phyloP scores from a whole-genome alignment of 2,888 invertebrate species.

The Nesidiocoris tenuis region DNA sequence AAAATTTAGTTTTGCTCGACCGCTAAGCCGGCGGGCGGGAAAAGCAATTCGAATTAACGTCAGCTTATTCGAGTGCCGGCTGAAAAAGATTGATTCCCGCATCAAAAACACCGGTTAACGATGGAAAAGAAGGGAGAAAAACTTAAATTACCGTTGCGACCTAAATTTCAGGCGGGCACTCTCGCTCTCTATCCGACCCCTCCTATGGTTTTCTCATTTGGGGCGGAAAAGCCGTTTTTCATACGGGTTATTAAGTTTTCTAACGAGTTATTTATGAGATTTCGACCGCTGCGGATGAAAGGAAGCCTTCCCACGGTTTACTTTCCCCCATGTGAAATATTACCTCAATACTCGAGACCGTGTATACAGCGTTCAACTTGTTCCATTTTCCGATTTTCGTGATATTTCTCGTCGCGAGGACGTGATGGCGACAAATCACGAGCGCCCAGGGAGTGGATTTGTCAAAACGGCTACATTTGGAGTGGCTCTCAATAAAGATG shows the following conservation, averaged over 20 bases:
- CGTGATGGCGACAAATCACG: neutral
- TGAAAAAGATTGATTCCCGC: neutral
- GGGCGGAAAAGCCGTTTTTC: slow-evolving; percentile 28
- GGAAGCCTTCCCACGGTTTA: slow-evolving; percentile 3
- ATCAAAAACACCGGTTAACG: neutral
- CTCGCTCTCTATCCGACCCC: neutral
- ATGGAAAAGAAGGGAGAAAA: neutral
- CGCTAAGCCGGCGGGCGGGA: neutral
- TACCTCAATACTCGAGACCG: neutral
- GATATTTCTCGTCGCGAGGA: neutral
- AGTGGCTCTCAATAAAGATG: too few relatives aligned
- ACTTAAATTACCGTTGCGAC: neutral
- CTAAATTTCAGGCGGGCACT: neutral
- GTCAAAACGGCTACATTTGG: neutral
- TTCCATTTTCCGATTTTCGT: neutral
- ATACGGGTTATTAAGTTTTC: slow-evolving; percentile 25
- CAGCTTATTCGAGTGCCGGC: neutral
- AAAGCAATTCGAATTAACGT: neutral
- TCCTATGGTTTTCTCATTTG: slow-evolving; percentile 23
- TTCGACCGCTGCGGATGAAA: neutral
- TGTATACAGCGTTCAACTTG: neutral
- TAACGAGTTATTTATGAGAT: slow-evolving; percentile 26
- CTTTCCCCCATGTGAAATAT: neutral
- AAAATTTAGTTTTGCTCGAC: neutral
- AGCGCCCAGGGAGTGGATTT: neutral